Conservation (phyloP, 2,888 invertebrate genomes). For the Xestia ashworthii region DNA sequence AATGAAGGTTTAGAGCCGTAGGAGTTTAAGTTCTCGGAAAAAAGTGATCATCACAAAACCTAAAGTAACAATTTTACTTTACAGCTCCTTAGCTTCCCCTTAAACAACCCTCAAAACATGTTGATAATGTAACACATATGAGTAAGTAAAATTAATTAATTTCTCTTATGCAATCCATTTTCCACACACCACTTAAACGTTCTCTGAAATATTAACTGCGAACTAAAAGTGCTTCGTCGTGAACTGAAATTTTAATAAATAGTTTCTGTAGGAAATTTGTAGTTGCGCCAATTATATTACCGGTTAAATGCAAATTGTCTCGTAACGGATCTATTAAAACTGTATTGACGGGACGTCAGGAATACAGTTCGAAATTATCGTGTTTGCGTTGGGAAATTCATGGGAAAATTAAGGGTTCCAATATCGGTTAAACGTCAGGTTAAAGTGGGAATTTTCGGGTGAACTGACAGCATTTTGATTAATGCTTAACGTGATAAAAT, state of each 20-base stretch:
- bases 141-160: not conserved
- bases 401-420: not conserved
- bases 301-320: constrained; percentile 21
- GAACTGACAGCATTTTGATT: not conserved
- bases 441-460: not conserved
- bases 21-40: no score
- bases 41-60: no score
- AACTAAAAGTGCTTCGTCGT: constrained; percentile 6
- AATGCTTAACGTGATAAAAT: not conserved
- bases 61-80: not conserved
- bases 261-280: not conserved
- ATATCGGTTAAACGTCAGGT: not conserved
- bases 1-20: not conserved
- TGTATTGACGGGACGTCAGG: not conserved
- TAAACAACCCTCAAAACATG: not conserved
- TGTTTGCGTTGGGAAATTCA: not conserved
- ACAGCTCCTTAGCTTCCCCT: not conserved
- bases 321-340: constrained; percentile 14
- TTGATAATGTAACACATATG: constrained; percentile 4
- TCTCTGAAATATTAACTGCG: not conserved
- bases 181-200: not conserved
- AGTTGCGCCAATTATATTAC: constrained; percentile 2
- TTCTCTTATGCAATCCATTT: constrained; percentile 1
- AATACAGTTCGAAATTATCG: not conserved
- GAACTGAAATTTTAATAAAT: not conserved